Conservation (phyloP, 1,140 invertebrate species). For the Chrysopa pallens region DNA sequence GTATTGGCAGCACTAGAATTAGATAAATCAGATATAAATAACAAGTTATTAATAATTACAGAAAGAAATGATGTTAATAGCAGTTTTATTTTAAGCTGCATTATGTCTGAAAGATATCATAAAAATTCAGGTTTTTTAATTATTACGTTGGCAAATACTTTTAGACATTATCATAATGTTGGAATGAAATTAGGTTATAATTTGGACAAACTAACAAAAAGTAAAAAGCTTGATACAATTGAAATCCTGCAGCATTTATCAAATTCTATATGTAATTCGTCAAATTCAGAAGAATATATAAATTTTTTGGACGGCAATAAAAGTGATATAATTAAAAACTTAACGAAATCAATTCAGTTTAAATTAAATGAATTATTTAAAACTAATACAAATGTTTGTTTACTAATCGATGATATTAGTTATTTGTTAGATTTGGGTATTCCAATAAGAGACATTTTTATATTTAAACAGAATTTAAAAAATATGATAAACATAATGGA, state of each 20-base stretch:
- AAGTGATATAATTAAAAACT: conserved; percentile 13
- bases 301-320: conserved; percentile 7
- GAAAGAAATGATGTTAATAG: conserved; percentile 48
- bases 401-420: neutral
- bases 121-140: conserved; percentile 36
- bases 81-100: conserved; percentile 44
- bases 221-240: too few relatives aligned
- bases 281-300: conserved; percentile 16
- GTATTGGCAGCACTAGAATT: conserved; percentile 35
- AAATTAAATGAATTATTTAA: conserved; percentile 1
- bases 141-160: conserved; percentile 45
- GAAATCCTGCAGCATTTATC: conserved; percentile 11
- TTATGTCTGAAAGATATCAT: conserved; percentile 35
- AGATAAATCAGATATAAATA: conserved; percentile 30
- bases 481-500: conserved; percentile 18
- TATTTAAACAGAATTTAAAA: conserved; percentile 16
- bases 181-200: conserved; percentile 55
- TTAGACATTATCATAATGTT: conserved; percentile 50
- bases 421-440: conserved; percentile 15
- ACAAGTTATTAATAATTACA: conserved; percentile 40
- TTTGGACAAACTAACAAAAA: conserved; percentile 14
- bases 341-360: conserved; percentile 4
- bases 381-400: conserved; percentile 9
- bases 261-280: conserved; percentile 7
- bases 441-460: conserved; percentile 17